Conservation (phyloP, 2,797 vertebrate genomes). For the Chanos chanos region DNA sequence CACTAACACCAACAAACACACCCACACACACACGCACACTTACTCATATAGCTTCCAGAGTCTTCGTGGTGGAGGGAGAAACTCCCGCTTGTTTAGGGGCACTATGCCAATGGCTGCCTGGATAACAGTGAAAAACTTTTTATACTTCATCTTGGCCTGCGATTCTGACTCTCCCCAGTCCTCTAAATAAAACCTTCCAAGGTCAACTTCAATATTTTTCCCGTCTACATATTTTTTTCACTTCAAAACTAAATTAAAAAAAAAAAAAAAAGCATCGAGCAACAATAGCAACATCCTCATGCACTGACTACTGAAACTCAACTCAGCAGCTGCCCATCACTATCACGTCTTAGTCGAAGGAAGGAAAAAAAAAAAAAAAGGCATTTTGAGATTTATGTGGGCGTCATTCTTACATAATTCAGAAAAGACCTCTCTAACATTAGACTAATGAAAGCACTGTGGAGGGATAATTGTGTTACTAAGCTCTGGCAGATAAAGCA, state of each 20-base stretch:
- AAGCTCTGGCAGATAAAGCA: slow-evolving; percentile 75
- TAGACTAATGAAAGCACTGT: slow-evolving; percentile 76
- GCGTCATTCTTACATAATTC: slow-evolving; percentile 77
- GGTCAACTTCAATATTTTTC: not conserved
- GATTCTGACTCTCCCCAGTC: not conserved
- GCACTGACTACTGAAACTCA: not conserved
- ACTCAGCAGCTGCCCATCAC: not conserved
- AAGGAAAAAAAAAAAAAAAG: slow-evolving; percentile 17
- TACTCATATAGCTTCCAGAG: slow-evolving; percentile 83
- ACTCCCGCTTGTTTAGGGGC: slow-evolving; percentile 87
- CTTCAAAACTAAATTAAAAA: not conserved
- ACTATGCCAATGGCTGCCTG: slow-evolving; percentile 85
- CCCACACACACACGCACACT: slow-evolving; percentile 54
- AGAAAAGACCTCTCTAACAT: slow-evolving; percentile 65
- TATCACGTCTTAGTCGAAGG: not conserved
- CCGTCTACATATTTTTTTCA: not conserved
- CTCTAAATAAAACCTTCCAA: no score
- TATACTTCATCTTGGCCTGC: slow-evolving; percentile 78
- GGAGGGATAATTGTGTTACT: slow-evolving; percentile 72
- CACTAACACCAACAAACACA: slow-evolving; percentile 1
- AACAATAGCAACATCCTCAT: not conserved
- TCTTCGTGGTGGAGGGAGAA: slow-evolving; percentile 82
- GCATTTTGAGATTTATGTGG: slow-evolving; percentile 41
- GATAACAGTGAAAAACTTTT: slow-evolving; percentile 87
- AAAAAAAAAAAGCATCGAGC: no score